Base-by-base conservation (phyloP, 2,888 invertebrate genomes). In the Ctena decussata region DNA sequence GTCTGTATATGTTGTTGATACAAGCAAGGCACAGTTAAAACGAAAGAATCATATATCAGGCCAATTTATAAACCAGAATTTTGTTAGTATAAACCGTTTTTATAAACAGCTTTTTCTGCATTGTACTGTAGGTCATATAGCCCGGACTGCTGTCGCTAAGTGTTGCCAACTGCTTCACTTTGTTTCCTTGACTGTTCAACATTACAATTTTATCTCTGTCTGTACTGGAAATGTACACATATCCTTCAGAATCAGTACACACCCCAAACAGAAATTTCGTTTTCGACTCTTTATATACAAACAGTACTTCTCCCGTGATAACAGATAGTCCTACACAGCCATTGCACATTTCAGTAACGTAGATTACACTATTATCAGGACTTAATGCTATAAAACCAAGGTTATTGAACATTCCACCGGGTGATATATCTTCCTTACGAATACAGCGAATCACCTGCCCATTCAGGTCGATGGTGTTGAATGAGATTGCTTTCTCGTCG, bases 71-170 rank as follows among this genome's bases (percentile, higher is more conserved):
- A 3, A 65, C 35, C 3, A 35, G 35, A 18, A 65, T 35, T 21
- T 65, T 65, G 35, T 65, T 65, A 2, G 65, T 65, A 65, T 65
- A 65, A 11, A 65, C 65, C 18, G 65, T 65, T 21, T 65, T 65
- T 5, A 65, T 65, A 35, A 18, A 65, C 15, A 65, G 35, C 21
- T 35, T 65, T 35, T 65, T 65, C 1, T 32, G 32, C 5, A 1
- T 6, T 18, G 32, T 18, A 35, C 35, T 65, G 65, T 18, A 35
- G 18, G 65, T 65, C 65, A 65, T 65, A 35, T 35, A 65, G 12
- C 65, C 65, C 11, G 65, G 65, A 65, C 35, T 65, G 8, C 15
- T 65, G 35, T 24, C 65, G 11, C 35, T 35, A 3, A 35, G 21
- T 0, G 24, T 65, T 12, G 65, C 35, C 0, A 65, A 1, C 8